phyloP scores from a whole-genome alignment of 1,140 invertebrate genomes.

The Lepeophtheirus salmonis region DNA sequence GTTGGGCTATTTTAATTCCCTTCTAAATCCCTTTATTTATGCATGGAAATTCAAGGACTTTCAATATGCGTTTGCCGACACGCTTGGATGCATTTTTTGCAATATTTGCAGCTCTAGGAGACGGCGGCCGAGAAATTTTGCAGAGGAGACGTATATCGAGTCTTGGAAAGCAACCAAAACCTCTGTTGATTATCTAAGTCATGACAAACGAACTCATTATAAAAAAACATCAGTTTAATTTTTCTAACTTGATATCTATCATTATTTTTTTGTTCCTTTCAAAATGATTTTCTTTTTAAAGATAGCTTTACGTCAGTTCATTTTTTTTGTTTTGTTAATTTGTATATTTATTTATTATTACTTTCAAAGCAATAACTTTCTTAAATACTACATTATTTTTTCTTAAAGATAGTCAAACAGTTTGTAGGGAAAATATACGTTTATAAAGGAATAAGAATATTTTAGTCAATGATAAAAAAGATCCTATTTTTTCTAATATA shows the following conservation, averaged over 20 bases:
- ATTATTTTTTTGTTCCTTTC: no score
- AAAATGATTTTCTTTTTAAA: no score
- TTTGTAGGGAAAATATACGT: background rate
- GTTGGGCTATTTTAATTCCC: constrained; percentile 1
- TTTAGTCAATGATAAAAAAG: background rate
- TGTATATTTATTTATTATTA: background rate
- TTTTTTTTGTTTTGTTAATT: background rate
- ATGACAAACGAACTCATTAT: background rate
- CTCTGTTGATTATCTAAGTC: background rate
- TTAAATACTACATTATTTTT: background rate
- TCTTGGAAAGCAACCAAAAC: background rate
- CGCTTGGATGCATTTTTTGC: background rate
- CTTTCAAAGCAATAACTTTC: background rate
- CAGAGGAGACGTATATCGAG: no score
- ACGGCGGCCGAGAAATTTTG: no score
- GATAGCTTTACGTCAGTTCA: no score
- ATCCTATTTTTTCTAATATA: no score
- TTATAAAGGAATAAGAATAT: background rate
- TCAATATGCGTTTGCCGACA: background rate
- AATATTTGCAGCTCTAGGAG: background rate
- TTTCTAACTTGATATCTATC: no score
- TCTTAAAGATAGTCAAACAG: background rate
- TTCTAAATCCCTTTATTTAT: constrained; percentile 3
- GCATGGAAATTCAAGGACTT: constrained; percentile 6
- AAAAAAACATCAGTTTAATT: background rate